Evolutionary conservation across 2,888 invertebrate genomes (phyloP), one percentile per base, ranked within the genome.

Genomic region (Luperina testacea): DNA sequence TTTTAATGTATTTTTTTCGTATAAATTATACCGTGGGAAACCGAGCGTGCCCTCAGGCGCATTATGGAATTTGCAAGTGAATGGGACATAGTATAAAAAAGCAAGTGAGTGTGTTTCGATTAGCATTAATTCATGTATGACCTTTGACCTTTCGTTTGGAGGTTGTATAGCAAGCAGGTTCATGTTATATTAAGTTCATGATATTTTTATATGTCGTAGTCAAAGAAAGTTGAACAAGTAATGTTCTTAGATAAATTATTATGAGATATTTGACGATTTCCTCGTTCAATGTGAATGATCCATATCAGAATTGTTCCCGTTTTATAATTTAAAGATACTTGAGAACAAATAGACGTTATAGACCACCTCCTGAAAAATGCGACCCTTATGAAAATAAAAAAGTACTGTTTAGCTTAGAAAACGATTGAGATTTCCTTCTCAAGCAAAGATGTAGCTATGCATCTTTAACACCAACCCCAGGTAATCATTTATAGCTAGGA

Each of bases 21-120:
- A 84, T 88, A 89, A 96, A 95, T 88, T 90, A 89, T 88, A 91
- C 90, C 97, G 97, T 97, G 97, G 97, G 97, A 97, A 97, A 96
- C 96, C 94, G 95, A 96, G 97, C 96, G 95, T 97, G 97, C 96
- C 97, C 97, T 96, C 97, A 96, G 97, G 97, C 97, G 96, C 97
- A 97, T 97, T 93, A 92, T 94, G 94, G 93, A 92, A 93, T 93
- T 92, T 87, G 94, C 93, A 91, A 93, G 94, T 92, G 93, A 94
- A 94, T 94, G 92, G 91, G 93, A 92, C 92, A 91, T 89, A 90
- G 80, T 82, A 81, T 75, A 89, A 88, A 86, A 82, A 88, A 86
- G 51, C 79, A 91, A 92, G 91, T 91, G 91, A 93, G 89, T 91
- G 85, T 87, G 88, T 91, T 90, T 92, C 92, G 93, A 93, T 93